Evolutionary conservation across 2,888 invertebrate genomes (phyloP), one percentile per base, ranked within the genome.

Genomic region (Anodontia alba): DNA sequence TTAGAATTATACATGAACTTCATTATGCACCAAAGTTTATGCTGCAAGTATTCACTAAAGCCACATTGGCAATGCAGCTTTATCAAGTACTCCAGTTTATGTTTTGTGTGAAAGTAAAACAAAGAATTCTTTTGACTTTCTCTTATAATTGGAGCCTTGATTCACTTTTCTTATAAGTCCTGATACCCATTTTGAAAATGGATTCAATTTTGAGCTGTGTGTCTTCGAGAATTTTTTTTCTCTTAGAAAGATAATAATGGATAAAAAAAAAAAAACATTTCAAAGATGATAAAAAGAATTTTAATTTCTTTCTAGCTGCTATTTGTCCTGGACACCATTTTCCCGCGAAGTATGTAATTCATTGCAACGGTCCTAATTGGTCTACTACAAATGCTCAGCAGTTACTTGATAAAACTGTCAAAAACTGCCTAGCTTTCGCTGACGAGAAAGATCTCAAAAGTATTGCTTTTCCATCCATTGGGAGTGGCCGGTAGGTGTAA

Each of bases 281-380:
- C 7, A 38, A 12, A 12, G 38, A 12, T 38, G 38, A 38, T 38
- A 38, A 62, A 62, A 20, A 62, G 33, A 62, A 33, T 8, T 62
- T 5, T 33, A 2, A 20, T 69, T 69, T 42, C 43, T 69, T 17
- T 69, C 26, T 54, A 73, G 95, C 94, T 86, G 93, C 94, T 75
- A 93, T 95, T 31, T 94, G 94, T 81, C 91, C 92, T 33, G 95
- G 94, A 29, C 93, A 93, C 76, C 87, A 92, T 69, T 90, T 95
- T 82, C 93, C 94, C 23, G 94, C 95, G 26, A 93, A 93, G 82
- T 94, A 92, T 93, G 94, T 95, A 23, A 81, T 95, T 73, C 95
- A 95, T 84, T 94, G 95, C 33, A 94, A 95, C 91, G 94, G 95
- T 67, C 95, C 95, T 5, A 91, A 92, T 3, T 95, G 94, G 94